Percentiles rank a stretch among this genome's conserved stretches.
Evolutionary conservation across 2,797 vertebrate species (phyloP).

Genomic region (Chelon auratus): DNA sequence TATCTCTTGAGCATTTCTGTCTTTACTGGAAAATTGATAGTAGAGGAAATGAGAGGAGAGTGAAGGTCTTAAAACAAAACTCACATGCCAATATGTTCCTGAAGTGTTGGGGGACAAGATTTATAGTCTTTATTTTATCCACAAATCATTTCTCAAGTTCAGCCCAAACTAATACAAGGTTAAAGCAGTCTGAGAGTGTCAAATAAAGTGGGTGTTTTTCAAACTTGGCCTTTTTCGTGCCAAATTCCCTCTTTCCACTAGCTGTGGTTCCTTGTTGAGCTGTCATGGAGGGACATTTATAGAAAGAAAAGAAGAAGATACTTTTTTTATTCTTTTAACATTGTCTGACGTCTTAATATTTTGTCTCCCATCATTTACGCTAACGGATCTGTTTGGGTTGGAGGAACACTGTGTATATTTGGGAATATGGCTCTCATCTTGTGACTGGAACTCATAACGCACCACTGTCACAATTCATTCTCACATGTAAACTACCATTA

Average conservation of each 20-base stretch:
- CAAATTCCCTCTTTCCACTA: constrained; percentile 8
- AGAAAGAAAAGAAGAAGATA: not conserved
- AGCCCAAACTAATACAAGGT: not conserved
- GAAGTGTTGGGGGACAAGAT: not conserved
- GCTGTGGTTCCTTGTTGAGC: constrained; percentile 11
- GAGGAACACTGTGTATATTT: too few relatives aligned
- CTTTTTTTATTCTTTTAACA: not conserved
- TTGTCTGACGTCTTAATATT: not conserved
- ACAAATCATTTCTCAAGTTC: not conserved
- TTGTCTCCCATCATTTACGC: not conserved
- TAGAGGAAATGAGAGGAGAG: not conserved
- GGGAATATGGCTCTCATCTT: not conserved
- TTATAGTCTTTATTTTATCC: constrained; percentile 2
- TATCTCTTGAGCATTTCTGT: not conserved
- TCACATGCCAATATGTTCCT: not conserved
- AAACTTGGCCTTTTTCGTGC: not conserved
- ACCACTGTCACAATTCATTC: not conserved
- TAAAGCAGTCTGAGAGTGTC: not conserved
- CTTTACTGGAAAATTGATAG: not conserved
- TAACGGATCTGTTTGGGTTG: not conserved
- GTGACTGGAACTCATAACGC: not conserved
- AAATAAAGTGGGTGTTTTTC: not conserved
- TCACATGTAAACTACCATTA: not conserved
- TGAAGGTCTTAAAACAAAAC: not conserved
- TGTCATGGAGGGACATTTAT: too few relatives aligned